Evolutionary conservation across 1,140 invertebrate genomes (phyloP).

Genomic region (Lepidotrigona ventralis): DNA sequence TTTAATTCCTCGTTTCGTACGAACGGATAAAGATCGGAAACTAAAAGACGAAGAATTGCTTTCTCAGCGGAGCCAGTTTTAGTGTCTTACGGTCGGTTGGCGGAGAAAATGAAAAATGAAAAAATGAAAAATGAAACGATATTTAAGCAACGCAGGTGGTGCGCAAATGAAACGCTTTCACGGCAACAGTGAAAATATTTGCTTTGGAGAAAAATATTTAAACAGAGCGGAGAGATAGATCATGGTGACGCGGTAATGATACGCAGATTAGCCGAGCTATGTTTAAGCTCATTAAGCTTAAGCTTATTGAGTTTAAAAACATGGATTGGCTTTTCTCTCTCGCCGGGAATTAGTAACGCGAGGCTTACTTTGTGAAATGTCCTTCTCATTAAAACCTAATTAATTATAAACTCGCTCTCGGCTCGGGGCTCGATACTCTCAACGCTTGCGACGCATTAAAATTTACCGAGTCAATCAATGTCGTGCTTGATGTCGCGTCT

Average conservation of each 20-base stretch:
- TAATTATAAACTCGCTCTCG: no score
- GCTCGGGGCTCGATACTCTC: no score
- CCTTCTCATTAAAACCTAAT: background rate
- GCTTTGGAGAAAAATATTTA: background rate
- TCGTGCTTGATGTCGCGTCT: background rate
- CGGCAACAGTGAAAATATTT: background rate
- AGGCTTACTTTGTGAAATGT: background rate
- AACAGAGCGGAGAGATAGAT: background rate
- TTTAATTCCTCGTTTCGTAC: no score
- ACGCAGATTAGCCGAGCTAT: background rate
- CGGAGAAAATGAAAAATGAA: no score
- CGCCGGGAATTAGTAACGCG: background rate
- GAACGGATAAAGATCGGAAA: no score
- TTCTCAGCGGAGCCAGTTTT: no score
- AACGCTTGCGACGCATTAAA: no score
- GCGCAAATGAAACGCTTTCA: background rate
- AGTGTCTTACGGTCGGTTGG: no score
- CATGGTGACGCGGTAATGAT: background rate
- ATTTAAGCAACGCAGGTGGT: background rate
- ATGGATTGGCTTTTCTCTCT: background rate
- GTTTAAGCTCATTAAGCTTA: background rate
- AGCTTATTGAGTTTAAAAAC: background rate
- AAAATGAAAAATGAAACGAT: background rate
- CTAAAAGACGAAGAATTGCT: no score
- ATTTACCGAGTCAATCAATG: no score